Percentiles rank a stretch among this genome's conserved stretches.
These are phyloP conservation scores for Rallus limicola DNA, from an alignment of 2,113 vertebrate species.

Conservation along the genomic window DNA sequence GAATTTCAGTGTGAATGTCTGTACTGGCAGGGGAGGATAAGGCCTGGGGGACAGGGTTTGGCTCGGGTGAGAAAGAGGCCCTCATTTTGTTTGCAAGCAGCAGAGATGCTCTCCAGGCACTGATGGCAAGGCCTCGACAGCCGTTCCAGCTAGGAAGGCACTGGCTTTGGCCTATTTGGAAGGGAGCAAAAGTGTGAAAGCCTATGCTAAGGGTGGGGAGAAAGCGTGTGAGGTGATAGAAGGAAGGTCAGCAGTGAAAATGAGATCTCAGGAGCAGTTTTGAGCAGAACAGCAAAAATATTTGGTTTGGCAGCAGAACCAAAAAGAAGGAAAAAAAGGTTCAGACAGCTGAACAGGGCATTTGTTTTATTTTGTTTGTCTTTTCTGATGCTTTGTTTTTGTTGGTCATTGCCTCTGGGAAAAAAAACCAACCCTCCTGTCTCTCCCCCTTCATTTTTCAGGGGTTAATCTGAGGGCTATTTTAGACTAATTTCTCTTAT, in stretches of 20 bases:
- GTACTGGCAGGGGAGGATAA: background rate
- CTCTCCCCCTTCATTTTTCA: background rate
- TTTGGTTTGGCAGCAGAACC: background rate
- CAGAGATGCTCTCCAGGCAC: background rate
- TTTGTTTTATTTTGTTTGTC: background rate
- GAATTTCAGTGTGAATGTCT: background rate
- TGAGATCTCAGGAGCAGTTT: background rate
- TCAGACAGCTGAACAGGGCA: background rate
- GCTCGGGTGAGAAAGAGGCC: background rate
- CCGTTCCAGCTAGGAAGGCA: background rate
- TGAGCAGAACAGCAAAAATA: background rate
- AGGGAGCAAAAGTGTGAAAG: background rate
- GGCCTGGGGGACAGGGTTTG: background rate
- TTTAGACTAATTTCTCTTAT: background rate
- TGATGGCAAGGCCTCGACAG: background rate
- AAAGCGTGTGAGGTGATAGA: background rate
- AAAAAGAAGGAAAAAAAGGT: background rate
- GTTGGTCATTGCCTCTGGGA: background rate
- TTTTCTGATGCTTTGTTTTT: background rate
- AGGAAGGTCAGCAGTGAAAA: background rate
- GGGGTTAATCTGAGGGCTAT: background rate
- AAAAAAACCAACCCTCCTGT: background rate
- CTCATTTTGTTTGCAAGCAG: background rate
- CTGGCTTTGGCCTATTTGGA: background rate
- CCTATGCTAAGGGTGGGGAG: background rate